These are phyloP conservation scores for Epsilonema sp. DNA, from an alignment of 2,888 invertebrate genomes.

Conservation along the genomic window DNA sequence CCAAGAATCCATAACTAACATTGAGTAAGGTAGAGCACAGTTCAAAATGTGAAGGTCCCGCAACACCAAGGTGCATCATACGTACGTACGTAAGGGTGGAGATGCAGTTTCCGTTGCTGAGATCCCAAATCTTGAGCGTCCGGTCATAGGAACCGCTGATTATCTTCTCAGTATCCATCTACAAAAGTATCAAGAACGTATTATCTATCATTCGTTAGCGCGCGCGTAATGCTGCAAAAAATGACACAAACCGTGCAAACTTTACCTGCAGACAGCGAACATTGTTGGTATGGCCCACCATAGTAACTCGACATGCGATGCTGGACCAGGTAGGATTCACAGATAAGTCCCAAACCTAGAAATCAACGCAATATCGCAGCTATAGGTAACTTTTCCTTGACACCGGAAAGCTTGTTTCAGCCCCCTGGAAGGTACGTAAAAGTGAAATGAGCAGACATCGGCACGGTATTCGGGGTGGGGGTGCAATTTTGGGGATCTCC, in stretches of 20 bases:
- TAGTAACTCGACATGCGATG: constrained; percentile 38
- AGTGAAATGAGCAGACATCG: too few species aligned
- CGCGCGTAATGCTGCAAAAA: too few species aligned
- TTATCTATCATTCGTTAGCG: background rate
- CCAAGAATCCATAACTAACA: background rate
- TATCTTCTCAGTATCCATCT: constrained; percentile 31
- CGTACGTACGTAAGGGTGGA: too few species aligned
- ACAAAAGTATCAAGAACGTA: constrained; percentile 3
- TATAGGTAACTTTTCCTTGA: too few species aligned
- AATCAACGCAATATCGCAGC: too few species aligned
- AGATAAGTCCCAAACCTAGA: constrained; percentile 35
- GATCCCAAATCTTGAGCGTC: constrained; percentile 36
- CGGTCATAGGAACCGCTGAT: constrained; percentile 38
- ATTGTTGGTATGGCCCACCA: constrained; percentile 36
- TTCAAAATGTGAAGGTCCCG: too few species aligned
- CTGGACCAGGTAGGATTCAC: constrained; percentile 35
- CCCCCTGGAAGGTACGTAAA: too few species aligned
- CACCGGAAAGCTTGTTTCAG: background rate
- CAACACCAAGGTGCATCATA: too few species aligned
- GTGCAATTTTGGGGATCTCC: too few species aligned
- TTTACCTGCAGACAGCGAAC: constrained; percentile 37
- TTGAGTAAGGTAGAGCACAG: too few species aligned
- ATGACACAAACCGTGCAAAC: too few species aligned
- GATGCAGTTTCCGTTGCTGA: constrained; percentile 35
- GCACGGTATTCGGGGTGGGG: too few species aligned